Evolutionary conservation across 1,140 invertebrate species (phyloP), one percentile per base, ranked within the genome.

Genomic region (Chironomus striatipennis): DNA sequence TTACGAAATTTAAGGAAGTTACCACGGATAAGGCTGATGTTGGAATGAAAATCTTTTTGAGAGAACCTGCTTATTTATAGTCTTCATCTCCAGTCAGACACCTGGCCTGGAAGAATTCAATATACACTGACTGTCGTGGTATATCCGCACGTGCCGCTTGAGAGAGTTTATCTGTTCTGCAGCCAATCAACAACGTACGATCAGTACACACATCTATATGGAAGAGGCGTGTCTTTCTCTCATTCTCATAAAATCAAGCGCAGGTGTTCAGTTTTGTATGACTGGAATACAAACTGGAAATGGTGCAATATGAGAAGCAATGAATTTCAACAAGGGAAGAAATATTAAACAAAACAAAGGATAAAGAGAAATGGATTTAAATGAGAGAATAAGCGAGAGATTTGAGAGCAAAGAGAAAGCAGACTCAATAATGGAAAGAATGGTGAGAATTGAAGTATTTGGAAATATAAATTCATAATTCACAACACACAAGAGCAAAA

Each of bases 11-110:
- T 10, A 70, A 70, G 18, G 65, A 70, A 70, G 65, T 70, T 70
- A 20, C 17, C 65, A 70, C 65, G 65, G 20, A 20, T 18, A 18
- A 70, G 65, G 65, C 18, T 18, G 9, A 70, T 17, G 65, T 70
- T 70, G 65, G 65, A 70, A 70, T 70, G 65, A 70, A 17, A 70
- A 18, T 70, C 65, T 17, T 21, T 70, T 17, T 70, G 65, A 70
- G 65, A 70, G 65, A 70, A 70, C 65, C 65, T 70, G 65, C 65
- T 70, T 20, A 20, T 70, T 70, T 70, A 70, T 70, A 70, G 65
- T 70, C 20, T 70, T 70, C 65, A 18, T 17, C 65, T 70, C 15
- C 17, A 70, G 65, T 70, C 65, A 20, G 65, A 21, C 65, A 70
- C 65, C 65, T 70, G 65, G 65, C 65, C 65, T 70, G 65, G 65